These are phyloP conservation scores for Epiblema foenella DNA, from an alignment of 2,888 invertebrate genomes.

Conservation along the genomic window DNA sequence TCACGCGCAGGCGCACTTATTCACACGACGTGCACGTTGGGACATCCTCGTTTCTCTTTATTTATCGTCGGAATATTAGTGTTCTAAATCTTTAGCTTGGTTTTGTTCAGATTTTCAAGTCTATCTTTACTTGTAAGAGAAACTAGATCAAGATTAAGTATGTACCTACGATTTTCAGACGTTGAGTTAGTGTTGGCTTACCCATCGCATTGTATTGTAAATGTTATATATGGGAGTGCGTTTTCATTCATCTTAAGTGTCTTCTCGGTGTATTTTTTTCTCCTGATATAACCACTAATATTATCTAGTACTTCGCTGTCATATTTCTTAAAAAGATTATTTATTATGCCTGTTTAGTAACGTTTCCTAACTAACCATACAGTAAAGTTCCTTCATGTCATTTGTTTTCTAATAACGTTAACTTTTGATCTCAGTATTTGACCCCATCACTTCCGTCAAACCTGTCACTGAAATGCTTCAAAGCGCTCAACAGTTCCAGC, in stretches of 20 bases:
- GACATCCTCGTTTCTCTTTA: conserved; percentile 45
- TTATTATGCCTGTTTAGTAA: not conserved
- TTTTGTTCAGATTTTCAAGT: not conserved
- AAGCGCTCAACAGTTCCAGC: conserved; percentile 22
- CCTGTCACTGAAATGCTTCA: conserved; percentile 25
- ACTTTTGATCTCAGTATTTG: conserved; percentile 31
- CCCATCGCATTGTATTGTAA: too few relatives aligned
- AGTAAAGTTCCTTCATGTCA: not conserved
- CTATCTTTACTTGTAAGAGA: not conserved
- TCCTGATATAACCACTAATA: not conserved
- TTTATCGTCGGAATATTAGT: conserved; percentile 32
- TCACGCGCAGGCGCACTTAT: conserved; percentile 65
- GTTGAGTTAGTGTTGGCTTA: too few relatives aligned
- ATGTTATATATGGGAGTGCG: too few relatives aligned
- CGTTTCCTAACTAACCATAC: conserved; percentile 9
- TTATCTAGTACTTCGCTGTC: not conserved
- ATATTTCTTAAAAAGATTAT: conserved; percentile 8
- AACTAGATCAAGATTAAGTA: not conserved
- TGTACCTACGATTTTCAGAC: not conserved
- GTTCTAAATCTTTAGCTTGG: conserved; percentile 16
- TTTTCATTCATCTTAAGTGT: too few relatives aligned
- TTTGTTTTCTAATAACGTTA: conserved; percentile 24
- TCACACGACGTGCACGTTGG: conserved; percentile 61
- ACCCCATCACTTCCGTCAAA: conserved; percentile 39
- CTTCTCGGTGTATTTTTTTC: not conserved